These are phyloP conservation scores for Hesperophylax magnus DNA, from an alignment of 1,140 invertebrate species.

Conservation along the genomic window DNA sequence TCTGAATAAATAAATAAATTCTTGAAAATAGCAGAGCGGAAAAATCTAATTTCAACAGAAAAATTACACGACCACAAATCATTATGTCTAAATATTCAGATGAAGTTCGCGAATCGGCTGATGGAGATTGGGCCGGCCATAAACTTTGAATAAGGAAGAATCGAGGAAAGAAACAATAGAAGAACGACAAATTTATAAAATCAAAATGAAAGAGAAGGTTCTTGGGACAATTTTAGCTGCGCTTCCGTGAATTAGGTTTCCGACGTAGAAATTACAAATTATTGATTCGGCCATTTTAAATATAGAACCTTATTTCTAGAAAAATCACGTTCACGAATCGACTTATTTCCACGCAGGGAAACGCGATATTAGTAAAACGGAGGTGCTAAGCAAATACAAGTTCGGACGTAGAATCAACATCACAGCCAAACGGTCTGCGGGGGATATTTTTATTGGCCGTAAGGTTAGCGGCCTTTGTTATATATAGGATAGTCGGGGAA, in stretches of 20 bases:
- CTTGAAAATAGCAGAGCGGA: background rate
- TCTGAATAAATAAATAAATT: too few species aligned
- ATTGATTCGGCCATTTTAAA: background rate
- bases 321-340: background rate
- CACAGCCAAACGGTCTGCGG: background rate
- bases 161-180: too few species aligned
- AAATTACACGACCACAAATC: slow-evolving; percentile 14
- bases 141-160: too few species aligned
- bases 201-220: background rate
- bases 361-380: slow-evolving; percentile 17
- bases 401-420: slow-evolving; percentile 29
- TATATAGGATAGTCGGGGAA: background rate
- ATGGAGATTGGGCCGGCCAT: too few species aligned
- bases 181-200: slow-evolving; percentile 16
- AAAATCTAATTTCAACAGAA: background rate
- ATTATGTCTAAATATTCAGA: background rate
- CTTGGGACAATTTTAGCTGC: background rate
- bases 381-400: slow-evolving; percentile 30
- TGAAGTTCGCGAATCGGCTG: background rate
- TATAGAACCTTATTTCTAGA: background rate
- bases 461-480: slow-evolving; percentile 31
- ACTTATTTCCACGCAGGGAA: background rate
- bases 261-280: background rate
- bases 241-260: background rate
- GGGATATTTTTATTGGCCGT: slow-evolving; percentile 25